These are phyloP conservation scores for Onychomys leucogaster DNA, from an alignment of 2,797 vertebrate genomes.

Conservation along the genomic window DNA sequence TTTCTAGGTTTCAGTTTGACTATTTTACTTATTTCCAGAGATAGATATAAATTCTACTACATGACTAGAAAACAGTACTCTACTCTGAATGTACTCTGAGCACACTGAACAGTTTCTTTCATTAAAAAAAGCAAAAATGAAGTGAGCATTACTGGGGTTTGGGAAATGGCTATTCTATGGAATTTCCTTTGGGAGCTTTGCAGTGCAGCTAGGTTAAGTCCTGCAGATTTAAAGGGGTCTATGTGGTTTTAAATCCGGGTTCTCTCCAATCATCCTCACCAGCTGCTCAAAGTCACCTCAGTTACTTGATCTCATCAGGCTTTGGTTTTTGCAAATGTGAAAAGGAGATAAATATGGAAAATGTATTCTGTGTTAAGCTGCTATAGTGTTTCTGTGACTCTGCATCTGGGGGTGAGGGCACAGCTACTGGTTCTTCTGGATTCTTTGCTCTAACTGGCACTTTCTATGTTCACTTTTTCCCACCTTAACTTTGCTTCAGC, in stretches of 20 bases:
- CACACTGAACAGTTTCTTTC: neutral
- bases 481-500: neutral
- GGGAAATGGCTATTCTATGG: neutral
- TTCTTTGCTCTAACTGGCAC: neutral
- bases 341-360: constrained; percentile 21
- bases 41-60: constrained; percentile 8
- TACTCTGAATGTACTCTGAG: neutral
- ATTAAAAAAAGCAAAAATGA: neutral
- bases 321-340: neutral
- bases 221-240: neutral
- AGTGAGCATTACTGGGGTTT: neutral
- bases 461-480: neutral
- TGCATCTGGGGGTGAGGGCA: fast-evolving
- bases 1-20: neutral
- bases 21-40: neutral
- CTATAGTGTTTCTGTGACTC: neutral
- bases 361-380: neutral
- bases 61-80: constrained; percentile 8
- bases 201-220: neutral
- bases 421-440: neutral
- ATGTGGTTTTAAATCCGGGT: neutral
- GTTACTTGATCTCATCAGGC: neutral
- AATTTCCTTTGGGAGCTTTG: neutral
- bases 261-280: neutral
- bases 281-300: neutral